Evolutionary conservation across 2,113 vertebrate species (phyloP).

Genomic region (Prietella phreatophila): DNA sequence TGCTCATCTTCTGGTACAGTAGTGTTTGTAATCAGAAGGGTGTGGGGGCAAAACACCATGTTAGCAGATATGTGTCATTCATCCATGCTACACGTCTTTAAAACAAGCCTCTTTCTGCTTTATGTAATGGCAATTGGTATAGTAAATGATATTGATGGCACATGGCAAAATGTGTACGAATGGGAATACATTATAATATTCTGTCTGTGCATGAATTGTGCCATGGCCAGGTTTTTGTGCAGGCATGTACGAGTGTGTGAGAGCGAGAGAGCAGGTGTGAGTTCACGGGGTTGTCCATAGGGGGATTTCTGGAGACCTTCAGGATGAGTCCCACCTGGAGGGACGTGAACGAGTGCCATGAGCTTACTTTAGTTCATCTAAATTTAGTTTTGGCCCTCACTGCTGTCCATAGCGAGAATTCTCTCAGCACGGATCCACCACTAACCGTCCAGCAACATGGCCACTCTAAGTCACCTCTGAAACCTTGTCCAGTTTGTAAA

Average conservation of each 20-base stretch:
- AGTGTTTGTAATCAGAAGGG: not conserved
- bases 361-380: conserved; percentile 33
- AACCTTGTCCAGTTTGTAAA: not conserved
- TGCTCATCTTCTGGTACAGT: not conserved
- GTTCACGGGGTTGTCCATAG: conserved; percentile 20
- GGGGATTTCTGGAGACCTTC: conserved; percentile 40
- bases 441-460: conserved; percentile 39
- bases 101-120: not conserved
- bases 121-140: not conserved
- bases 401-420: conserved; percentile 31
- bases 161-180: not conserved
- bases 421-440: conserved; percentile 19
- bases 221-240: not conserved
- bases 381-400: conserved; percentile 34
- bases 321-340: conserved; percentile 24
- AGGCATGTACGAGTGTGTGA: not conserved
- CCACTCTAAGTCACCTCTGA: conserved; percentile 12
- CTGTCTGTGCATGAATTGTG: not conserved
- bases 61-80: not conserved
- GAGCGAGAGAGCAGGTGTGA: conserved; percentile 11
- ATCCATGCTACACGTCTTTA: not conserved
- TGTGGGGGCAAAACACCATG: not conserved
- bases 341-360: not conserved
- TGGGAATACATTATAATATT: not conserved
- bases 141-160: not conserved